These are phyloP conservation scores for Leptinotarsa haldemani DNA, from an alignment of 2,888 invertebrate genomes.

Conservation along the genomic window DNA sequence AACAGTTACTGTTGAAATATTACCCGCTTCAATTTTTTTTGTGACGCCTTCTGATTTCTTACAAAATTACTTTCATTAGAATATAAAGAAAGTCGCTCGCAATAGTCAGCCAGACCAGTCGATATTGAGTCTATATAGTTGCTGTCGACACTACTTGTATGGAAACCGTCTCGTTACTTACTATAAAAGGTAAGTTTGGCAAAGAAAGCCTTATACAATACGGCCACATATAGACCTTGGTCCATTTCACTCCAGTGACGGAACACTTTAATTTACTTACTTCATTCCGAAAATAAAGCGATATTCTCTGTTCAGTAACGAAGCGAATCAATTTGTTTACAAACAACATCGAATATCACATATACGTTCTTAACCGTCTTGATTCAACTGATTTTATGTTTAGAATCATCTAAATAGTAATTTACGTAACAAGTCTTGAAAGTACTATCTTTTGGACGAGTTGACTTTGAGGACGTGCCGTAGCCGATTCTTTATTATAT, in stretches of 20 bases:
- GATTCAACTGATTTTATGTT: too few relatives aligned
- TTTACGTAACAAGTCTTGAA: too few relatives aligned
- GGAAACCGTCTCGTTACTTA: conserved; percentile 46
- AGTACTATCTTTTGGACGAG: too few relatives aligned
- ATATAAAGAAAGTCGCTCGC: conserved; percentile 12
- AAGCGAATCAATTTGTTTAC: too few relatives aligned
- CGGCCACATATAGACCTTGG: conserved; percentile 47
- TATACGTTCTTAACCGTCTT: too few relatives aligned
- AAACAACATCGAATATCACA: too few relatives aligned
- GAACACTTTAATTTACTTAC: background rate
- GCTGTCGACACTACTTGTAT: conserved; percentile 40
- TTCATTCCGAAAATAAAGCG: background rate
- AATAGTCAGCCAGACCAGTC: conserved; percentile 1
- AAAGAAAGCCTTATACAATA: conserved; percentile 53
- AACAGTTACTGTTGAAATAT: background rate
- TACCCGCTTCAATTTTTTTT: background rate
- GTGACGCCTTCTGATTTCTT: conserved; percentile 4
- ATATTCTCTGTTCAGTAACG: background rate
- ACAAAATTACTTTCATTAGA: conserved; percentile 2
- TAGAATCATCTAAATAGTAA: too few relatives aligned
- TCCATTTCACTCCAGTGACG: conserved; percentile 49
- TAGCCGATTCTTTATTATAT: too few relatives aligned
- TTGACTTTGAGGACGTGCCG: too few relatives aligned
- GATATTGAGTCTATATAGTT: conserved; percentile 18
- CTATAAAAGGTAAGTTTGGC: conserved; percentile 53